phyloP scores from a whole-genome alignment of 2,113 vertebrate species.

The Rhinogobius similis region DNA sequence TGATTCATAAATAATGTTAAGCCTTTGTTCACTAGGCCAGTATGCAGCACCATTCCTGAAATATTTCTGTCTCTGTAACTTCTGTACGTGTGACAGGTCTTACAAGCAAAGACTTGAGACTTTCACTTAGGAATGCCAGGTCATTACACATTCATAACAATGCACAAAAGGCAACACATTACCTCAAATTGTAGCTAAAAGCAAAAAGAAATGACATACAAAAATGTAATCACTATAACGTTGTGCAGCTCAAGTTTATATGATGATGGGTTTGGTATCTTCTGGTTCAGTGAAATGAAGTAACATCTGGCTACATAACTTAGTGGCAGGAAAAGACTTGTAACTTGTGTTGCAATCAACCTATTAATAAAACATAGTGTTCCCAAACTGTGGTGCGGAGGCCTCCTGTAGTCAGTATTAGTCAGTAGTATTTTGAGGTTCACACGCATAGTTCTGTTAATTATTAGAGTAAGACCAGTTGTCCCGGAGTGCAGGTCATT shows the following conservation, averaged over 20 bases:
- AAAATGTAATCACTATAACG: not conserved
- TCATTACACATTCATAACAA: slow-evolving; percentile 10
- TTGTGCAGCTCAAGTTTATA: not conserved
- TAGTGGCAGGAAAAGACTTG: slow-evolving; percentile 56
- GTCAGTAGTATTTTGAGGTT: not conserved
- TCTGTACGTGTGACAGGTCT: not conserved
- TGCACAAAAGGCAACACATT: not conserved
- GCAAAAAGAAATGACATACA: too few species aligned
- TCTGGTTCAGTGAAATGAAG: not conserved
- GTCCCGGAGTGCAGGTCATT: not conserved
- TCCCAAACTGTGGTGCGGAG: not conserved
- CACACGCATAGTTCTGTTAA: not conserved
- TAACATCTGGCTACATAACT: not conserved
- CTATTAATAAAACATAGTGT: not conserved
- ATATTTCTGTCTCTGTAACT: slow-evolving; percentile 20
- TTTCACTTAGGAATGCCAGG: slow-evolving; percentile 41
- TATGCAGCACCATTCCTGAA: slow-evolving; percentile 20
- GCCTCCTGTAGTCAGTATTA: not conserved
- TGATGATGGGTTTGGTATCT: not conserved
- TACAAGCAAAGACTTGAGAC: slow-evolving; percentile 59
- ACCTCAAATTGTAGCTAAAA: not conserved
- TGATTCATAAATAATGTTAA: not conserved
- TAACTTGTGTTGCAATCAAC: slow-evolving; percentile 39
- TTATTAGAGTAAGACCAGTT: not conserved
- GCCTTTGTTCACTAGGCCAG: not conserved